A percentile compares a stretch with the other conserved stretches of the same genome.
Evolutionary conservation across 2,797 vertebrate species (phyloP).

Genomic region (Pseudocheirus occidentalis): DNA sequence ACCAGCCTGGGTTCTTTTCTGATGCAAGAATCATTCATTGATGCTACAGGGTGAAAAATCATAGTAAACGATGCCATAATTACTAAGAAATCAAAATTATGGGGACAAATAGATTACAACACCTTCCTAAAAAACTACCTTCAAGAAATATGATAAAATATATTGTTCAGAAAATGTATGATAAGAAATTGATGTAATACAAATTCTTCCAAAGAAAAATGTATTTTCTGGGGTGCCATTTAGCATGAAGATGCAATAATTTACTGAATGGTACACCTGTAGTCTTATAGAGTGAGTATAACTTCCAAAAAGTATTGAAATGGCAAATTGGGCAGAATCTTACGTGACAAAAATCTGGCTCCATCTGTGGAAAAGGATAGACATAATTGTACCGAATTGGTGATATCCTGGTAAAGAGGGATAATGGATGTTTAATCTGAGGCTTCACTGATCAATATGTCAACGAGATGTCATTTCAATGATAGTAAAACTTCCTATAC

Average conservation of each 20-base stretch:
- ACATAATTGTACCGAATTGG: neutral
- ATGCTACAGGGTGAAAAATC: neutral
- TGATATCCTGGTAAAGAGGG: neutral
- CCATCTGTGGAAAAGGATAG: neutral
- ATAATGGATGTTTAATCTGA: neutral
- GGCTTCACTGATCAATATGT: neutral
- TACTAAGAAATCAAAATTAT: neutral
- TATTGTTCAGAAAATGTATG: neutral
- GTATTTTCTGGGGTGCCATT: neutral
- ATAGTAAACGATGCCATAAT: too few species aligned
- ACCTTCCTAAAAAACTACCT: neutral
- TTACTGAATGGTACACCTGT: neutral
- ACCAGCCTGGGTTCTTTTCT: neutral
- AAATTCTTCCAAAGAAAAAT: slow-evolving; percentile 8
- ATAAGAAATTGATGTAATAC: neutral
- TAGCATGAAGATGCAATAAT: neutral
- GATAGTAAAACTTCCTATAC: neutral
- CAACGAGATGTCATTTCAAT: neutral
- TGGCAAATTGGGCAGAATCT: neutral
- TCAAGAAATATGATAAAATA: neutral
- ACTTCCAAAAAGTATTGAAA: neutral
- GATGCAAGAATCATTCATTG: neutral
- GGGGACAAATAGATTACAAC: neutral
- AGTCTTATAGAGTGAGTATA: neutral
- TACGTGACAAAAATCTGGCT: neutral